Evolutionary conservation across 2,888 invertebrate species (phyloP).

Genomic region (Sesamia inferens): DNA sequence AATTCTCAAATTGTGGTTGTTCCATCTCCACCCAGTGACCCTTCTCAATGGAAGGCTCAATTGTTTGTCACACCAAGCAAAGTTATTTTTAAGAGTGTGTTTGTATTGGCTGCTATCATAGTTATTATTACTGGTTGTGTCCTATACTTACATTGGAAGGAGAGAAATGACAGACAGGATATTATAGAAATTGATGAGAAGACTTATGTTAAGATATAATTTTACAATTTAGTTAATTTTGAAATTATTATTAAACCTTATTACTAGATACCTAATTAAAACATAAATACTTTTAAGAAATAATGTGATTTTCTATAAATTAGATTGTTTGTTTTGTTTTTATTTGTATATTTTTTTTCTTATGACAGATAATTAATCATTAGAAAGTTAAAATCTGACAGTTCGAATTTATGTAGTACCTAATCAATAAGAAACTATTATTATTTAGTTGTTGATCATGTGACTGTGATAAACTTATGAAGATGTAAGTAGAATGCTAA

Average conservation of each 20-base stretch:
- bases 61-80: slow-evolving; percentile 98
- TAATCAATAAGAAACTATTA: background rate
- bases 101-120: slow-evolving; percentile 96
- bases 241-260: too few species aligned
- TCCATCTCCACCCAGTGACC: slow-evolving; percentile 94
- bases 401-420: background rate
- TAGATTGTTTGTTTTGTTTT: slow-evolving; percentile 7
- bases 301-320: slow-evolving; percentile 29
- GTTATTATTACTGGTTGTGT: slow-evolving; percentile 96
- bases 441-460: slow-evolving; percentile 18
- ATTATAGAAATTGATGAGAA: slow-evolving; percentile 87
- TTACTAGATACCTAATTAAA: slow-evolving; percentile 15
- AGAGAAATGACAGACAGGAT: slow-evolving; percentile 90
- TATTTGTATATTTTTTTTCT: background rate
- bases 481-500: slow-evolving; percentile 2
- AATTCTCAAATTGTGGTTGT: slow-evolving; percentile 99
- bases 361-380: background rate
- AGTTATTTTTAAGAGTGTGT: slow-evolving; percentile 97
- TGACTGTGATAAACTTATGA: slow-evolving; percentile 56
- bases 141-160: slow-evolving; percentile 96
- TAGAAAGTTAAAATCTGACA: background rate
- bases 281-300: slow-evolving; percentile 15
- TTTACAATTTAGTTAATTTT: slow-evolving; percentile 5
- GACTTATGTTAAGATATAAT: slow-evolving; percentile 83
- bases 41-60: slow-evolving; percentile 96